Percentiles rank a stretch among this genome's conserved stretches.
phyloP scores from a whole-genome alignment of 2,888 invertebrate genomes.

The Lithophane semibrunnea region DNA sequence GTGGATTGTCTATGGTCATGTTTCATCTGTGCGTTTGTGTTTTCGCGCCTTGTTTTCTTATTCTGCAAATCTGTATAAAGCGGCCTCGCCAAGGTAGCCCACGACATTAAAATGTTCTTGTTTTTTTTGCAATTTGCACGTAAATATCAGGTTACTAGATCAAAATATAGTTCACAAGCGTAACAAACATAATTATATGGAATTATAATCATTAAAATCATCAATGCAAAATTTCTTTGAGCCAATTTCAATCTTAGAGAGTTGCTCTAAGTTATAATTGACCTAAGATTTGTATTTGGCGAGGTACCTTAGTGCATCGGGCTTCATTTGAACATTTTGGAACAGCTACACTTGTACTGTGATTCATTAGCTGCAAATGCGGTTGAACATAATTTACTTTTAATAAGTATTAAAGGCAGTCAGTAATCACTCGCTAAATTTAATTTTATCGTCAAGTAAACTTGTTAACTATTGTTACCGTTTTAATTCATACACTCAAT shows the following conservation, averaged over 20 bases:
- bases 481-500: background rate
- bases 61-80: background rate
- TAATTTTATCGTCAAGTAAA: background rate
- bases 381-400: background rate
- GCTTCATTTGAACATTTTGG: background rate
- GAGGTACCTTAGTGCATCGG: background rate
- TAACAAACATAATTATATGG: background rate
- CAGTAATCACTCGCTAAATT: no score
- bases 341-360: background rate
- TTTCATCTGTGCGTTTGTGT: constrained; percentile 11
- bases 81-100: background rate
- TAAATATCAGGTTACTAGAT: background rate
- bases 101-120: background rate
- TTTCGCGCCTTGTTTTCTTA: constrained; percentile 2
- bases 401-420: no score
- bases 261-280: no score
- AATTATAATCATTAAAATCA: background rate
- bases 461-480: background rate
- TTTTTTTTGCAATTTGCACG: background rate
- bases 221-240: no score
- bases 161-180: background rate
- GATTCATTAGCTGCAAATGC: background rate
- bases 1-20: constrained; percentile 57
- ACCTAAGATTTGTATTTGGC: background rate
- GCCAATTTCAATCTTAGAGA: no score